phyloP scores from a whole-genome alignment of 2,888 invertebrate genomes.

The Adela reaumurella region DNA sequence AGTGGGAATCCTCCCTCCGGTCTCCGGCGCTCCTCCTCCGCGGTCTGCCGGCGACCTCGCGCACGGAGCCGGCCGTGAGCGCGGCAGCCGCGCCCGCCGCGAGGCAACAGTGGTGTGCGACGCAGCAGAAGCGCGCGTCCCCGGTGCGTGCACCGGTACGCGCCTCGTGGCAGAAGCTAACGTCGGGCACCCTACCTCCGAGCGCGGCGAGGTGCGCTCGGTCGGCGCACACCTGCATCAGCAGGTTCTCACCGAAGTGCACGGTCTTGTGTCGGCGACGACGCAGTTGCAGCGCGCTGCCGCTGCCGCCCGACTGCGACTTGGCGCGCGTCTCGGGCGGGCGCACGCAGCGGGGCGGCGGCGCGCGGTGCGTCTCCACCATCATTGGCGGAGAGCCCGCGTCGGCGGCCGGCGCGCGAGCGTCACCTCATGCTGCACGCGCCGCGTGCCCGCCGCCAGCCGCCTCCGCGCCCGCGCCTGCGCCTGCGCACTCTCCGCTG shows the following conservation, averaged over 20 bases:
- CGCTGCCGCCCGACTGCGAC: constrained; percentile 52
- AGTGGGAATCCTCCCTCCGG: constrained; percentile 46
- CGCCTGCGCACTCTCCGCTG: constrained; percentile 6
- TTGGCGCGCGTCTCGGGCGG: constrained; percentile 35
- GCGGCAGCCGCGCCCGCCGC: constrained; percentile 40
- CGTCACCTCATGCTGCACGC: constrained; percentile 46
- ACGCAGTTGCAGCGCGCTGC: constrained; percentile 57
- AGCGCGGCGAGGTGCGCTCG: constrained; percentile 53
- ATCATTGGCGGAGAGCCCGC: constrained; percentile 50
- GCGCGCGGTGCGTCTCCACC: constrained; percentile 52
- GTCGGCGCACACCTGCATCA: constrained; percentile 72
- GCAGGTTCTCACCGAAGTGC: constrained; percentile 72
- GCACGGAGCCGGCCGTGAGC: constrained; percentile 29
- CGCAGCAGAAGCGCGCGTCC: constrained; percentile 44
- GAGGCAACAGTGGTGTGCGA: constrained; percentile 50
- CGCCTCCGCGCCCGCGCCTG: constrained; percentile 10
- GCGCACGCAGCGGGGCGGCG: constrained; percentile 45
- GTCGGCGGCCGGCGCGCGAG: constrained; percentile 45
- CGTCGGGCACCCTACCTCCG: constrained; percentile 45
- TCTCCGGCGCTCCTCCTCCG: constrained; percentile 40
- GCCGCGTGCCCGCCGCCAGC: constrained; percentile 14
- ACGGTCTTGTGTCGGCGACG: constrained; percentile 74
- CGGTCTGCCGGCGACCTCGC: constrained; percentile 38
- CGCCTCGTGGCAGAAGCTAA: constrained; percentile 48
- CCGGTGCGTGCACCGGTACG: constrained; percentile 40